Evolutionary conservation across 2,113 vertebrate genomes (phyloP).

Genomic region (Taurulus bubalis): DNA sequence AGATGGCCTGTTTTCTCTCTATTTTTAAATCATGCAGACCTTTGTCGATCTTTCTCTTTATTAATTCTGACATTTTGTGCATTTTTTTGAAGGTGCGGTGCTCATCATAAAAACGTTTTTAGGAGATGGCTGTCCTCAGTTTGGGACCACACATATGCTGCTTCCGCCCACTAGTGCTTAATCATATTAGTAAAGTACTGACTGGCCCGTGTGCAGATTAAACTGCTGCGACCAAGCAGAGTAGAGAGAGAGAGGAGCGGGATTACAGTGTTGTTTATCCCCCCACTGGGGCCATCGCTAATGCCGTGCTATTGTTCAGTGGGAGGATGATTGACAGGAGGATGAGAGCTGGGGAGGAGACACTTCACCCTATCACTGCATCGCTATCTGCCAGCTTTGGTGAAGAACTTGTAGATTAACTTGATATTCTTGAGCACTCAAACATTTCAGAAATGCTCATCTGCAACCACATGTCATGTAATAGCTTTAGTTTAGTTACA

Average conservation of each 20-base stretch:
- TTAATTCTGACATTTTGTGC: constrained; percentile 76
- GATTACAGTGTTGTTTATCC: constrained; percentile 79
- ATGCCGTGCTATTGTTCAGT: constrained; percentile 65
- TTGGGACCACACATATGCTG: constrained; percentile 43
- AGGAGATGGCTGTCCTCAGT: constrained; percentile 14
- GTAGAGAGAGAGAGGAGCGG: constrained; percentile 59
- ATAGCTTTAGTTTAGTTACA: neutral
- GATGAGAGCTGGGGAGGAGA: constrained; percentile 31
- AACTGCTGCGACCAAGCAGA: constrained; percentile 46
- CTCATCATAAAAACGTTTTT: constrained; percentile 38
- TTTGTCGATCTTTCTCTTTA: constrained; percentile 73
- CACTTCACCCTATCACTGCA: constrained; percentile 14
- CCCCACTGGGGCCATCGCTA: constrained; percentile 48
- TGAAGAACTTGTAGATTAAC: constrained; percentile 14
- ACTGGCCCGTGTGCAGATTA: constrained; percentile 62
- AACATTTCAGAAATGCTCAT: neutral
- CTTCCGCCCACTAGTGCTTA: constrained; percentile 66
- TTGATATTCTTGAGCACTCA: neutral
- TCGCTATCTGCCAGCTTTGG: neutral
- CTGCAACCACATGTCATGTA: neutral
- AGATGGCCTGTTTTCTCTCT: constrained; percentile 91
- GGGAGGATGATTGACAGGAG: constrained; percentile 57
- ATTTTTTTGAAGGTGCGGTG: constrained; percentile 46
- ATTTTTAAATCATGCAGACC: constrained; percentile 79
- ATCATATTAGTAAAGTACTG: constrained; percentile 78